Evolutionary conservation across 2,113 vertebrate species (phyloP), one percentile per base, ranked within the genome.

Genomic region (Heterochromis multidens): DNA sequence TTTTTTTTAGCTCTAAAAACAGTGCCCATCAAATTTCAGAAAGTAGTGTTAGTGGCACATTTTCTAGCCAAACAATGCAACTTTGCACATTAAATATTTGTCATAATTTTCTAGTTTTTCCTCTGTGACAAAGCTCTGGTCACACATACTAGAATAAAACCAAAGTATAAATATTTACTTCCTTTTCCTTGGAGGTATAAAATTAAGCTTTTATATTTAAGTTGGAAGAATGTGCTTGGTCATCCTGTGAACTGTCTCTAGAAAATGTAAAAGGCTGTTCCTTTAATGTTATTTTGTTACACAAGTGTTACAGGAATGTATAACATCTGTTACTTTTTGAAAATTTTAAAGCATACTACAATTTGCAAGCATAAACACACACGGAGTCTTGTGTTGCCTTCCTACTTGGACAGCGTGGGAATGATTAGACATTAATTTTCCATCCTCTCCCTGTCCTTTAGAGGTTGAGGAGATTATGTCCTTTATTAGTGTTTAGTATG

Each of bases 321-420:
- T n/a, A 74, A 54, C 27, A 74, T 54, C 43, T 52, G 46, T n/a
- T 74, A 31, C 46, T 54, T 33, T 74, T 33, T 54, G 46, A 52
- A 74, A 74, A 33, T 31, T 74, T 74, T 46, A 74, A 54, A 74
- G 46, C 16, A 52, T 52, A 12, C 9, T 19, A 59, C 33, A 87
- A 33, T 81, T 80, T 72, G 17, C 2, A 5, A 80, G 57, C 70
- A 74, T 43, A 85, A 81, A 83, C 43, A 79, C 56, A 29, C 9
- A 9, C 8, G 16, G 65, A 27, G 3, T 52, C 16, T 52, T 74
- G 27, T 46, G 31, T 21, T 52, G 17, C 67, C 52, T 52, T 74
- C 46, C 67, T 31, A 46, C 85, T 43, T n/a, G 35, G 56, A 81
- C 43, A 80, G 84, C 86, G 81, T 93, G 90, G 86, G 87, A 92